Evolutionary conservation across 2,113 vertebrate genomes (phyloP), one percentile per base, ranked within the genome.

Genomic region (Ifrita kowaldi): DNA sequence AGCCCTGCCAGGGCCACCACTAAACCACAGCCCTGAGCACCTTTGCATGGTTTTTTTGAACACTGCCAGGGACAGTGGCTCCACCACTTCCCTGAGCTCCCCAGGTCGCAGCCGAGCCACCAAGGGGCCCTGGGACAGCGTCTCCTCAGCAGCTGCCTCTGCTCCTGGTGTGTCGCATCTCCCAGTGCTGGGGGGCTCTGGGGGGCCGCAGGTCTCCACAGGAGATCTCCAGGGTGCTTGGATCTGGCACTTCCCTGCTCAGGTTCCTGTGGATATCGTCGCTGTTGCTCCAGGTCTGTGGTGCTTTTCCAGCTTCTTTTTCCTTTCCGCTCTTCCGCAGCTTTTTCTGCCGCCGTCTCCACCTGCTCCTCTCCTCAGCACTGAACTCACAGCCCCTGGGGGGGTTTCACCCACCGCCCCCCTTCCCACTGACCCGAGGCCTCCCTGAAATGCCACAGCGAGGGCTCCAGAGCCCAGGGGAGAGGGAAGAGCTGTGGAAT

Each of bases 41-140:
- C 2, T 12, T 19, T 17, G 8, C 7, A 1, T 0, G 2, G 15
- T 1, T 0, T 35, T 30, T 18, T 7, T 7, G n/a, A 13, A 1
- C 62, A 4, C 24, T 15, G 10, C 3, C 39, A 22, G 53, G 20
- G 28, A 1, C 7, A 5, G 77, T 6, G 33, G 17, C 17, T 30
- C 47, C n/a, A 16, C 1, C 55, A 7, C 28, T 13, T 47, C 69
- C 46, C 46, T 19, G 20, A 5, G 9, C 9, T 30, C 23, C 65
- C 12, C 42, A 9, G 7, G 10, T 39, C 41, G 9, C 2, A 10
- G 50, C 50, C 2, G 3, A 46, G 47, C 46, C 59, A 4, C n/a
- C 6, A 2, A 11, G 18, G 42, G 27, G 11, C 24, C 15, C 67
- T 20, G 37, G 21, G 46, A 3, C 69, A 74, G 60, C 37, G 0